These are phyloP conservation scores for Decapterus maruadsi DNA, from an alignment of 2,797 vertebrate genomes.

Conservation along the genomic window DNA sequence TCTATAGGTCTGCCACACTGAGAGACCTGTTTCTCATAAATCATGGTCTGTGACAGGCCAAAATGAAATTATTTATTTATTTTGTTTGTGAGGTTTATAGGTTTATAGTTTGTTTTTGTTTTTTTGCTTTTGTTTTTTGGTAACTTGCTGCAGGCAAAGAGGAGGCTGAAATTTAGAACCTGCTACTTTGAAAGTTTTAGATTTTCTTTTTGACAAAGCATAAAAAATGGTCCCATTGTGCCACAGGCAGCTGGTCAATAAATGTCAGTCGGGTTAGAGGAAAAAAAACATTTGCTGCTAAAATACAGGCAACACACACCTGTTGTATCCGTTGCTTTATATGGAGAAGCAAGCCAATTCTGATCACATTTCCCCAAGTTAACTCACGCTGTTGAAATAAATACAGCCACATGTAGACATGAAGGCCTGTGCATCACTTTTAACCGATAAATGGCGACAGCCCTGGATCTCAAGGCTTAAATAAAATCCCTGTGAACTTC, in stretches of 20 bases:
- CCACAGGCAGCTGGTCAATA: not conserved
- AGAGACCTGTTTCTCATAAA: not conserved
- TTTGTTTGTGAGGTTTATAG: no score
- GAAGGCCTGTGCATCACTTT: slow-evolving; percentile 11
- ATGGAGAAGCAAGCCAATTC: not conserved
- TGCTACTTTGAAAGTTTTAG: not conserved
- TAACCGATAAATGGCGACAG: slow-evolving; percentile 5
- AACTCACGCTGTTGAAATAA: not conserved
- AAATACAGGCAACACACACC: not conserved
- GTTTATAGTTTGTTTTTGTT: no score
- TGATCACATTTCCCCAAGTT: not conserved
- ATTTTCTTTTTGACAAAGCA: not conserved
- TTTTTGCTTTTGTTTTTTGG: not conserved
- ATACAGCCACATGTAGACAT: not conserved
- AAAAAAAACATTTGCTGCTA: not conserved
- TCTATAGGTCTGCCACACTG: not conserved
- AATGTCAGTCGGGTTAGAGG: not conserved
- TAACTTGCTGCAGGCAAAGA: not conserved
- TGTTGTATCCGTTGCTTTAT: not conserved
- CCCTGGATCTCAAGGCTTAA: slow-evolving; percentile 15
- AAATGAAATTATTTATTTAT: no score
- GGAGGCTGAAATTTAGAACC: not conserved
- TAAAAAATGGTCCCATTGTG: not conserved
- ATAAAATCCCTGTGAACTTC: slow-evolving; percentile 26
- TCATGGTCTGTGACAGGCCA: not conserved